These are phyloP conservation scores for Serilophus lunatus DNA, from an alignment of 2,113 vertebrate species.

Conservation along the genomic window DNA sequence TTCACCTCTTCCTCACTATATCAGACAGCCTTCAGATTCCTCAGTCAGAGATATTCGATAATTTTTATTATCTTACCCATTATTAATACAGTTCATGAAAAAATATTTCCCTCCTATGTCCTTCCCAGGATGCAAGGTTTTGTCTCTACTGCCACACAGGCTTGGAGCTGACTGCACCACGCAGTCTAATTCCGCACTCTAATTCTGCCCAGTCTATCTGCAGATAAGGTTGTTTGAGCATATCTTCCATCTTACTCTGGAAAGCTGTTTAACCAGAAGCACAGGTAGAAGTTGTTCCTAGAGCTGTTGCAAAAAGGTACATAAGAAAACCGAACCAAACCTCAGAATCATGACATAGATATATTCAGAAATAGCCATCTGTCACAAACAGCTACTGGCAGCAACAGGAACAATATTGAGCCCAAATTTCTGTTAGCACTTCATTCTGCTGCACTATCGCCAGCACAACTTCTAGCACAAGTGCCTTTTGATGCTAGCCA, in stretches of 20 bases:
- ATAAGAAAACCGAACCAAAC: fast-evolving
- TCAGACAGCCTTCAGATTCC: neutral
- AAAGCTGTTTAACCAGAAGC: neutral
- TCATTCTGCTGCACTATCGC: neutral
- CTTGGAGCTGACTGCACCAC: neutral
- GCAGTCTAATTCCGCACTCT: too few species aligned
- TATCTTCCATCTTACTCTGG: neutral
- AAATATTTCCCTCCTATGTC: neutral
- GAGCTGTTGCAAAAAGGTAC: neutral
- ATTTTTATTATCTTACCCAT: neutral
- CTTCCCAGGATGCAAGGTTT: neutral
- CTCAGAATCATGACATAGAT: neutral
- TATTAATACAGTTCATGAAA: neutral
- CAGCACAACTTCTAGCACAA: neutral
- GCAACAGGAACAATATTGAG: neutral
- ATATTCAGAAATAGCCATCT: constrained; percentile 18
- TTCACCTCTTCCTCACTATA: neutral
- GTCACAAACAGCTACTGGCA: neutral
- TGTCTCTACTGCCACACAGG: fast-evolving
- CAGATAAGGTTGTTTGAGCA: neutral
- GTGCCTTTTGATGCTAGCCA: neutral
- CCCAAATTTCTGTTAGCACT: neutral
- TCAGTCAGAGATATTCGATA: neutral
- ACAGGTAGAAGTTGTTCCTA: neutral
- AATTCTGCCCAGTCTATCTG: neutral